Evolutionary conservation across 2,888 invertebrate species (phyloP), one percentile per base, ranked within the genome.

Genomic region (Phymatocera aterrima): DNA sequence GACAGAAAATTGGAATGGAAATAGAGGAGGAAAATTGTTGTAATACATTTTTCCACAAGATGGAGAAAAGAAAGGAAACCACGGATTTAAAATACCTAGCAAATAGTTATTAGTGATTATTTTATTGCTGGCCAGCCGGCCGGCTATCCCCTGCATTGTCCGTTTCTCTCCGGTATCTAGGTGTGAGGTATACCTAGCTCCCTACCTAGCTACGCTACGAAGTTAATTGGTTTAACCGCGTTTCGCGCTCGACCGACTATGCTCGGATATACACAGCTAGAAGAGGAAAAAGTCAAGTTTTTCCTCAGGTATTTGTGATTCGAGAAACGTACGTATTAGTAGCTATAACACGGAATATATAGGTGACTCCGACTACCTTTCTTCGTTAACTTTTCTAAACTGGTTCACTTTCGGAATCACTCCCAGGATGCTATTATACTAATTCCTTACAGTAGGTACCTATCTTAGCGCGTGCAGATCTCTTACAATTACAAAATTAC

Each of bases 301-400:
- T n/a, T n/a, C n/a, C n/a, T n/a, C n/a, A n/a, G n/a, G n/a, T 72
- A 72, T 72, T 51, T 24, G 72, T 31, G n/a, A 72, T 72, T 72
- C 51, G n/a, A 28, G 43, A 68, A 43, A 28, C 15, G 68, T 24
- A 15, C 34, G 24, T 40, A 57, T 24, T 15, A 10, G 57, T 28
- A 4, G 28, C 28, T 57, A 57, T 57, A 12, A n/a, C n/a, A n/a
- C n/a, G n/a, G n/a, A 15, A 46, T 1, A 1, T 46, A 46, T 46
- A 12, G 40, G 40, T 8, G 8, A 8, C 4, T 28, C n/a, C n/a
- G 1, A 10, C 3, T 34, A 31, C 34, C 31, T 72, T 51, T 51
- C 48, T 70, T 70, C n/a, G 48, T 70, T 70, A 31, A 51, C 34
- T 37, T 68, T 28, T 5, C 21, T n/a, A 18, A 72, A 51, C 72